phyloP scores from a whole-genome alignment of 2,113 vertebrate genomes.

The Ranitomeya variabilis region DNA sequence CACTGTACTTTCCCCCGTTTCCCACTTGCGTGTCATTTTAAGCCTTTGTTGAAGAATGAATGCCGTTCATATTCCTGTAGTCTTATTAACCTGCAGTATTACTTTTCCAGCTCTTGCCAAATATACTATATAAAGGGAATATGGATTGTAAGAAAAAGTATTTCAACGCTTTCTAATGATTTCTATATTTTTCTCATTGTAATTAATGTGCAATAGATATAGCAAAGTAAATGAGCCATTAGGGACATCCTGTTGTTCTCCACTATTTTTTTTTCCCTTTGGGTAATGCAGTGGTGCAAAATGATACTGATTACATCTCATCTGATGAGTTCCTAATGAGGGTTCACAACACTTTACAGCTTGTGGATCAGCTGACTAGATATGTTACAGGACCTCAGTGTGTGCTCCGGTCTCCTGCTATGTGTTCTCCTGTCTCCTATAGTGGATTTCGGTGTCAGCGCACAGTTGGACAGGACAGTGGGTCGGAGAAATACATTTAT shows the following conservation, averaged over 20 bases:
- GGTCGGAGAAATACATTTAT: constrained; percentile 97
- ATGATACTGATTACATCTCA: constrained; percentile 30
- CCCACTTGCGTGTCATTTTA: not conserved
- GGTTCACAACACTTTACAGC: constrained; percentile 4
- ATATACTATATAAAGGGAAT: not conserved
- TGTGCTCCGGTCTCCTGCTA: constrained; percentile 54
- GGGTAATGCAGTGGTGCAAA: not conserved
- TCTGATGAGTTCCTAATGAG: not conserved
- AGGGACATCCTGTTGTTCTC: not conserved
- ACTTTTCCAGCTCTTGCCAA: not conserved
- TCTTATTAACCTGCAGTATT: not conserved
- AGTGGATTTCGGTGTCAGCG: constrained; percentile 98
- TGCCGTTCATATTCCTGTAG: not conserved
- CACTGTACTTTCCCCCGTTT: not conserved
- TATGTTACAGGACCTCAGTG: constrained; percentile 16
- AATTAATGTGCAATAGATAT: not conserved
- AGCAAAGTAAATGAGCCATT: not conserved
- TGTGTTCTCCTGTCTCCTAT: constrained; percentile 55
- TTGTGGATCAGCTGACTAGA: constrained; percentile 28
- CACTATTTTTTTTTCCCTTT: not conserved
- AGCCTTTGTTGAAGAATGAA: not conserved
- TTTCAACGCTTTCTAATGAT: not conserved
- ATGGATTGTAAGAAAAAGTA: not conserved
- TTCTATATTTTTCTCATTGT: not conserved
- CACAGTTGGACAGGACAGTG: constrained; percentile 95